These are phyloP conservation scores for Nycticebus coucang DNA, from an alignment of 2,113 vertebrate genomes.

Conservation along the genomic window DNA sequence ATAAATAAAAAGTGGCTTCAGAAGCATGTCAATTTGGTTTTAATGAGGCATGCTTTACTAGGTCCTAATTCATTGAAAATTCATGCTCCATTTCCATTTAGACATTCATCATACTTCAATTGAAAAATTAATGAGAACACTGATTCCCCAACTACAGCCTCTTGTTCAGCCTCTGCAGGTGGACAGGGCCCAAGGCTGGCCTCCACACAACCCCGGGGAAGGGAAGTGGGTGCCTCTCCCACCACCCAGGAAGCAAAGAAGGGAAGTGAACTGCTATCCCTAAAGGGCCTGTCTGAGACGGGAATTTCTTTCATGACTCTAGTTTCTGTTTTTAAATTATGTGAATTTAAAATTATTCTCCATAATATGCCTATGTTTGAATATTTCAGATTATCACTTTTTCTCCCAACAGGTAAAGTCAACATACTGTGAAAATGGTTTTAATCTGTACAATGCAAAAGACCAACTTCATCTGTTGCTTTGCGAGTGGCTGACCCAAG, in stretches of 20 bases:
- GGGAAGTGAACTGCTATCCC: neutral
- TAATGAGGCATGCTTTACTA: slow-evolving; percentile 32
- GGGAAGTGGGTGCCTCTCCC: accelerated
- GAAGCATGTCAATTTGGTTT: neutral
- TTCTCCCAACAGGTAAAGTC: neutral
- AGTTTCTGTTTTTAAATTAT: neutral
- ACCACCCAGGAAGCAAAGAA: accelerated
- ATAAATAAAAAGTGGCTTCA: neutral
- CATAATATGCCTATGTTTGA: neutral
- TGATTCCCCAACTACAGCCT: neutral
- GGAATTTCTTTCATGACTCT: neutral
- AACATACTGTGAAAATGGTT: neutral
- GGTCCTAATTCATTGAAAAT: slow-evolving; percentile 24
- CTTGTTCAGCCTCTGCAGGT: neutral
- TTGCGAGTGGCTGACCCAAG: neutral
- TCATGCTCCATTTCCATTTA: slow-evolving; percentile 31
- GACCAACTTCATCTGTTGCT: accelerated
- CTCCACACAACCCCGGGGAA: neutral
- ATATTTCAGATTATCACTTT: neutral
- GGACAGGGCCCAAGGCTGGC: neutral
- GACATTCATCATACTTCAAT: slow-evolving; percentile 52
- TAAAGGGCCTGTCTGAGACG: neutral
- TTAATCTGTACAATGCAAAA: too few species aligned
- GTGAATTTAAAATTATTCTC: neutral
- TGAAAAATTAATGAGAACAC: slow-evolving; percentile 48